Evolutionary conservation across 2,113 vertebrate species (phyloP), one percentile per base, ranked within the genome.

Genomic region (Furnarius figulus): DNA sequence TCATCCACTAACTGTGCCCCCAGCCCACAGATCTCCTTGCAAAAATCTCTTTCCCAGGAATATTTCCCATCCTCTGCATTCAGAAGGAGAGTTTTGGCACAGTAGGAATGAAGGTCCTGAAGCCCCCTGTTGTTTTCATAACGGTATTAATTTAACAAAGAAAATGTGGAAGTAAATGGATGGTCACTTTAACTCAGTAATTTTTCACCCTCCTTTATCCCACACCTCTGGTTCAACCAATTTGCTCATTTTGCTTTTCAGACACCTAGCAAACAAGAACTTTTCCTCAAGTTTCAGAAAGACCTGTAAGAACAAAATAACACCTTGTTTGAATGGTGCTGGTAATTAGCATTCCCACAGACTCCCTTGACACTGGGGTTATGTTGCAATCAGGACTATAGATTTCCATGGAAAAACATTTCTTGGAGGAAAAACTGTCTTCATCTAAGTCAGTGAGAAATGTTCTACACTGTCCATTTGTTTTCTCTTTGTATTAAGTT

Each of bases 181-280:
- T 17, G 21, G 23, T 74, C 30, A 39, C 7, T 68, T 74, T 42
- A 70, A 73, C 39, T 12, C 40, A 62, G 56, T 50, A 14, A 28
- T 66, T 72, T 85, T 44, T 68, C 49, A 61, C 3, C 8, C 11
- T 89, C 31, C 20, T 76, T 89, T 72, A 14, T 31, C 20, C 17
- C 52, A 56, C 8, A 25, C 40, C 61, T 82, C 52, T 76, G 35
- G 25, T 58, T 78, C 40, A 89, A 20, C 22, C 27, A 46, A 11
- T 52, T 31, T 56, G 35, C 40, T 79, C 12, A 25, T 73, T 96
- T 97, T 85, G n/a, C 44, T 87, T 82, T 87, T 75, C 49, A 75
- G 70, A 75, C 13, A n/a, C 62, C 4, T 30, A 74, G 27, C 10
- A 85, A 58, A 77, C 1, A 5, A 66, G 53, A 79, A 61, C 39